These are phyloP conservation scores for Galemys pyrenaicus DNA, from an alignment of 2,113 vertebrate genomes.

Conservation along the genomic window DNA sequence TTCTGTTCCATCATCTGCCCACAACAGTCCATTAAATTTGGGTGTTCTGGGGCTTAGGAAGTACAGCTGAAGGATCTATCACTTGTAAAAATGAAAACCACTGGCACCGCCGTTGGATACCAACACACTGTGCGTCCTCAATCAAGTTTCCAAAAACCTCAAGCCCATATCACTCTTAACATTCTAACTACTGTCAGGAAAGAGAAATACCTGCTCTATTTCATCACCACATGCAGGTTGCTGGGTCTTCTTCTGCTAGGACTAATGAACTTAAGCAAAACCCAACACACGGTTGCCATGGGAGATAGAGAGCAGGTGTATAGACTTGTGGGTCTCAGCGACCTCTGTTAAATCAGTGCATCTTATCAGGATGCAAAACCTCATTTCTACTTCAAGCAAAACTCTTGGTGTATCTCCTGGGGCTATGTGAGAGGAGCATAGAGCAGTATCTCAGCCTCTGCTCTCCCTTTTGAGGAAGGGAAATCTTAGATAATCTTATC, in stretches of 20 bases:
- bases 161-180: background rate
- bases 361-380: background rate
- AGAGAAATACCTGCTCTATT: background rate
- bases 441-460: background rate
- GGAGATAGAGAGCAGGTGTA: too few species aligned
- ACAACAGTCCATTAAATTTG: background rate
- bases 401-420: background rate
- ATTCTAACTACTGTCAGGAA: background rate
- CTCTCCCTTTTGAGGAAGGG: background rate
- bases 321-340: background rate
- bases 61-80: background rate
- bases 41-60: background rate
- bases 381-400: conserved; percentile 37
- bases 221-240: background rate
- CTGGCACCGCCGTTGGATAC: background rate
- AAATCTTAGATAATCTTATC: background rate
- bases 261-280: background rate
- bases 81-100: background rate
- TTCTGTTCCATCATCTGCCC: background rate
- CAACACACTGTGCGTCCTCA: background rate
- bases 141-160: background rate
- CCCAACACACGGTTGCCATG: too few species aligned
- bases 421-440: background rate
- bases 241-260: background rate
- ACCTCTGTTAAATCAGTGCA: background rate